A percentile compares a stretch with the other conserved stretches of the same genome.
Conservation (phyloP, 2,113 vertebrate genomes). For the Symphodus melops region DNA sequence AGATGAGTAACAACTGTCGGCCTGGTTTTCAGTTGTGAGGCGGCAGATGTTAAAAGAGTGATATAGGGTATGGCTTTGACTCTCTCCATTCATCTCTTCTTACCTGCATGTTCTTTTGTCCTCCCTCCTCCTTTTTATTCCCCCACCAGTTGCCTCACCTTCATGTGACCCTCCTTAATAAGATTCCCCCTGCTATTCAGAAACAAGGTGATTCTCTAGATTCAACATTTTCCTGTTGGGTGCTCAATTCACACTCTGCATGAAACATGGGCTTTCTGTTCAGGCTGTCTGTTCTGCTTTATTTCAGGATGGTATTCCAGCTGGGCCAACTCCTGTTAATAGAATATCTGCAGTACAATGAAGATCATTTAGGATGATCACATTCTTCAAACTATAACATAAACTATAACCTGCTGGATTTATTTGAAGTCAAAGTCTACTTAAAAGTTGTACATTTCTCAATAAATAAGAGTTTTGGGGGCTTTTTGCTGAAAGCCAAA, state of each 20-base stretch:
- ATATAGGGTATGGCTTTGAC: slow-evolving; percentile 29
- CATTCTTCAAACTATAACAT: neutral
- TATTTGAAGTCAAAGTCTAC: neutral
- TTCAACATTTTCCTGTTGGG: slow-evolving; percentile 47
- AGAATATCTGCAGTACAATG: neutral
- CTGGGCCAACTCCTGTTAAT: slow-evolving; percentile 2
- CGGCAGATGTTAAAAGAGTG: slow-evolving; percentile 67
- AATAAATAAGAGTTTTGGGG: too few species aligned
- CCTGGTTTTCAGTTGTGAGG: slow-evolving; percentile 32
- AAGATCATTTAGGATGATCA: neutral
- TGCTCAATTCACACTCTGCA: slow-evolving; percentile 33
- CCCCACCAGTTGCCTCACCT: slow-evolving; percentile 41
- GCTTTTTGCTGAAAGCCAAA: too few species aligned
- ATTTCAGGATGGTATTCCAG: slow-evolving; percentile 31
- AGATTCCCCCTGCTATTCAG: slow-evolving; percentile 31
- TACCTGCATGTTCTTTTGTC: slow-evolving; percentile 36
- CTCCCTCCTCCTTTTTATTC: slow-evolving; percentile 24
- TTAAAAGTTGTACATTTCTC: neutral
- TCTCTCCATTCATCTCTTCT: slow-evolving; percentile 30
- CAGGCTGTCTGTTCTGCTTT: slow-evolving; percentile 25
- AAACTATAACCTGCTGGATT: neutral
- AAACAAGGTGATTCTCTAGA: slow-evolving; percentile 54
- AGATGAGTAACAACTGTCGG: slow-evolving; percentile 71
- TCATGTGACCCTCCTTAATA: slow-evolving; percentile 47
- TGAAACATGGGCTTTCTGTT: slow-evolving; percentile 24